Evolutionary conservation across 2,888 invertebrate species (phyloP), one percentile per base, ranked within the genome.

Genomic region (Tetranychus truncatus): DNA sequence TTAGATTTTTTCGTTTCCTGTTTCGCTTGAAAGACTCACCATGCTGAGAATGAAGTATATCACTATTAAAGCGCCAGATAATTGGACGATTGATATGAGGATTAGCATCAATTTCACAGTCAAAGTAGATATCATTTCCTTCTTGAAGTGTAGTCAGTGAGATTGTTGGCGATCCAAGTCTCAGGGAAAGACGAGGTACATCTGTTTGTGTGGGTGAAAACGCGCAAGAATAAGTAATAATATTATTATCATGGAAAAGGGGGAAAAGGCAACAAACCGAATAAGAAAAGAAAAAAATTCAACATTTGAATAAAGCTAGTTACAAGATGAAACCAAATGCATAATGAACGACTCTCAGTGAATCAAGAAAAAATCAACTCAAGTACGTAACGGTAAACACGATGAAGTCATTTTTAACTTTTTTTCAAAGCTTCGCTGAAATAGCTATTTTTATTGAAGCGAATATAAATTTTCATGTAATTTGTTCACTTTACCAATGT

Each of bases 71-170:
- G 7, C 77, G 73, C 77, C 77, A 77, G 18, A 77, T 21, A 20
- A 77, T 55, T 45, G 77, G 74, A 7, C 34, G 45, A 21, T 72
- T 74, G 34, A 76, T 72, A 24, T 21, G 66, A 46, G 77, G 77
- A 75, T 76, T 77, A 8, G 77, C 76, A 65, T 77, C 76, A 11
- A 77, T 65, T 18, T 75, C 44, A 67, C 77, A 77, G 66, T 76
- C 76, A 73, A 77, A 77, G 67, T 77, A 77, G 18, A 77, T 77
- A 65, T 77, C 77, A 67, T 77, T 77, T 9, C 77, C 77, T 75
- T 77, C 77, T 21, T 77, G 77, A 15, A 77, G 55, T 44, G 77
- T 71, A 20, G 76, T 55, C 15, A 77, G 34, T 24, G 75, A 76
- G 34, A 77, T 67, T 21, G 77, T 77, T 45, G 75, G 65, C 45